Evolutionary conservation across 2,113 vertebrate species (phyloP).

Genomic region (Cettia cetti): DNA sequence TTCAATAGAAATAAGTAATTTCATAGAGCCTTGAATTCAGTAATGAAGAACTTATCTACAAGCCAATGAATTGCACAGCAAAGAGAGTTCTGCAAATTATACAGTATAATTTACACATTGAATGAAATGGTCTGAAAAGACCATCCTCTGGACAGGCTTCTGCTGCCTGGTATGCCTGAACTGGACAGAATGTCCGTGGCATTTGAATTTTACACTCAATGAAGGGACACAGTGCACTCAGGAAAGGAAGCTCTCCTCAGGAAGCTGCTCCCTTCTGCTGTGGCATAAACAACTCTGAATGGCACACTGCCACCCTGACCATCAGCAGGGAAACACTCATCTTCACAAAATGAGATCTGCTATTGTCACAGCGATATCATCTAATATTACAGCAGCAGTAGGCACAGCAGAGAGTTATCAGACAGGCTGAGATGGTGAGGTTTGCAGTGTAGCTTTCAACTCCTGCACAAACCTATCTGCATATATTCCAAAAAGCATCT

Average conservation of each 20-base stretch:
- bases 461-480: background rate
- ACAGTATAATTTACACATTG: background rate
- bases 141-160: background rate
- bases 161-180: background rate
- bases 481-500: background rate
- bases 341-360: background rate
- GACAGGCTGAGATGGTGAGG: background rate
- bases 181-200: background rate
- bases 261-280: constrained; percentile 6
- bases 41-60: constrained; percentile 37
- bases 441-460: background rate
- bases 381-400: background rate
- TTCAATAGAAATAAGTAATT: constrained; percentile 1
- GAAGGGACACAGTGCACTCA: background rate
- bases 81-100: background rate
- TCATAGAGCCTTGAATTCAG: background rate
- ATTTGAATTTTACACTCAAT: background rate
- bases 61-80: background rate
- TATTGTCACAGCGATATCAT: background rate
- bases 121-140: background rate
- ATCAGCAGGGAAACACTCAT: background rate
- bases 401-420: background rate
- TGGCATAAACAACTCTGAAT: background rate
- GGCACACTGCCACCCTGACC: background rate
- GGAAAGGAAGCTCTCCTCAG: constrained; percentile 13